A percentile compares a stretch with the other conserved stretches of the same genome.
Evolutionary conservation across 2,888 invertebrate species (phyloP).

Genomic region (Sympetrum striolatum): DNA sequence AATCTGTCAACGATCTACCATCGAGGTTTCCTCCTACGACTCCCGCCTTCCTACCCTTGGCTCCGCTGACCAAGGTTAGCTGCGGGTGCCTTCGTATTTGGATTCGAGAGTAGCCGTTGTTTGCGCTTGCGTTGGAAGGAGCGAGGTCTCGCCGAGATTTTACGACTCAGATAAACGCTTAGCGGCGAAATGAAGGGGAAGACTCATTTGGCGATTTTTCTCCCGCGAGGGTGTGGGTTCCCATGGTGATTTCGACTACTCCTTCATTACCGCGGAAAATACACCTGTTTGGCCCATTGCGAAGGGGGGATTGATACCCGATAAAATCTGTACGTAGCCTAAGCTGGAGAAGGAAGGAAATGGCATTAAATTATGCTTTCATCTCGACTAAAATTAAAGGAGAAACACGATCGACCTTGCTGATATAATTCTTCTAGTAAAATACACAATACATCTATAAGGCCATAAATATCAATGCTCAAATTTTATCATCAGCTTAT

Average conservation of each 20-base stretch:
- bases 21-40: background rate
- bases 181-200: background rate
- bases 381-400: too few species aligned
- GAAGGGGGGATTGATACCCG: background rate
- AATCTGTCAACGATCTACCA: background rate
- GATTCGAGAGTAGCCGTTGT: background rate
- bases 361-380: too few species aligned
- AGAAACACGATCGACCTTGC: too few species aligned
- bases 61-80: slow-evolving; percentile 16
- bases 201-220: background rate
- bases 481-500: too few species aligned
- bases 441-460: too few species aligned
- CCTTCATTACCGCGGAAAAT: background rate
- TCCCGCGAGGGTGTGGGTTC: background rate
- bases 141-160: background rate
- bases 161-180: background rate
- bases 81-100: background rate
- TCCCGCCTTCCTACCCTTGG: background rate
- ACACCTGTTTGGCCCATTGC: background rate
- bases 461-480: too few species aligned
- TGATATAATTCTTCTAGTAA: too few species aligned
- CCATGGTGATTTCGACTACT: background rate
- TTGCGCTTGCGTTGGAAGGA: background rate
- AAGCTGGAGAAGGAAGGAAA: too few species aligned
- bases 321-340: background rate